These are phyloP conservation scores for Ciconia maguari DNA, from an alignment of 2,113 vertebrate species.

Conservation along the genomic window DNA sequence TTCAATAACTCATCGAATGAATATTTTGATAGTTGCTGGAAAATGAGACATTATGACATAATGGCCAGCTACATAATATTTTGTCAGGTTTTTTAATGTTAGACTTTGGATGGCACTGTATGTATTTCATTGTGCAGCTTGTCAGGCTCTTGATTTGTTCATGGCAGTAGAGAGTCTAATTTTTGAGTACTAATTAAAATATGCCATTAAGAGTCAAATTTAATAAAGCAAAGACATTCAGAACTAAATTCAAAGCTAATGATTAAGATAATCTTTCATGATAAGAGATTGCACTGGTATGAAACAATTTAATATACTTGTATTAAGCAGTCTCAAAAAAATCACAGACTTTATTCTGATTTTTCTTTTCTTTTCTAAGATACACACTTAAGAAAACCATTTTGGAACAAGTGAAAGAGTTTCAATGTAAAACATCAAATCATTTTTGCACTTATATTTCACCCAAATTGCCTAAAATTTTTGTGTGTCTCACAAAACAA, in stretches of 20 bases:
- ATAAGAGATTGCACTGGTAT: neutral
- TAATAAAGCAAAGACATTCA: neutral
- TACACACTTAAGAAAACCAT: neutral
- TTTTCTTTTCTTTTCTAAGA: neutral
- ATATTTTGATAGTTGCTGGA: slow-evolving; percentile 20
- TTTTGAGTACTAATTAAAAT: neutral
- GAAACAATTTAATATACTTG: neutral
- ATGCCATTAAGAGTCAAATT: neutral
- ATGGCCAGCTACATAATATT: neutral
- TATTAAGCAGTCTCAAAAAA: neutral
- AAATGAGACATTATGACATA: neutral
- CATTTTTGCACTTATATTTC: neutral
- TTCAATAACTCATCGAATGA: slow-evolving; percentile 16
- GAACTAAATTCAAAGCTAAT: neutral
- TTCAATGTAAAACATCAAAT: neutral
- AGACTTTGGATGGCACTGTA: neutral
- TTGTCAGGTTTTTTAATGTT: neutral
- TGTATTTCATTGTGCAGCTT: neutral
- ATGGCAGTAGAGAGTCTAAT: neutral
- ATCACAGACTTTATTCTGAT: neutral
- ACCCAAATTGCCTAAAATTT: neutral
- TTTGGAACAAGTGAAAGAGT: neutral
- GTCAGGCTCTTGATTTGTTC: neutral
- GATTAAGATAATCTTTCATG: neutral
- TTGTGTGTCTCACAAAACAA: neutral